phyloP scores from a whole-genome alignment of 2,113 vertebrate species.

The Pelodiscus sinensis region DNA sequence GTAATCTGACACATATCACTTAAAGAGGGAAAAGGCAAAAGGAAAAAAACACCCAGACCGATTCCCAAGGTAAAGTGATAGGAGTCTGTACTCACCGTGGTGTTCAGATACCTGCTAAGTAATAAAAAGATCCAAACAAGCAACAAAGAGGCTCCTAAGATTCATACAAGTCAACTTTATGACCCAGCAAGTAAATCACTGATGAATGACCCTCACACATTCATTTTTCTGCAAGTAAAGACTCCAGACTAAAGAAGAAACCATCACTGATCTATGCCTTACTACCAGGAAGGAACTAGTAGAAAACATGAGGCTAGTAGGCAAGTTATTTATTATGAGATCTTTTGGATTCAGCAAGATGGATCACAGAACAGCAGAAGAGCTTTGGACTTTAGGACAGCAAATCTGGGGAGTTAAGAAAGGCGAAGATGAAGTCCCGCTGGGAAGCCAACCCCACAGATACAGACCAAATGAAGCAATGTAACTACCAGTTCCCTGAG shows the following conservation, averaged over 20 bases:
- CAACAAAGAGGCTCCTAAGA: background rate
- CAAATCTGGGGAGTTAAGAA: background rate
- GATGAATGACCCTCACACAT: too few relatives aligned
- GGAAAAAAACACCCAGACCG: background rate
- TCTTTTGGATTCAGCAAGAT: background rate
- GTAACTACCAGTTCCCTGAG: too few relatives aligned
- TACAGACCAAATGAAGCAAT: too few relatives aligned
- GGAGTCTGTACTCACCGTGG: background rate
- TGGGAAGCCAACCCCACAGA: too few relatives aligned
- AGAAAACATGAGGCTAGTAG: slow-evolving; percentile 27
- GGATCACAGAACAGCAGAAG: background rate
- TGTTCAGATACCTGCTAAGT: background rate
- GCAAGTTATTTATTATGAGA: background rate
- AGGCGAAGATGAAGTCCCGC: background rate
- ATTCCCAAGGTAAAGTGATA: background rate
- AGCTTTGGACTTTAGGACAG: background rate
- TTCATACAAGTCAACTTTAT: background rate
- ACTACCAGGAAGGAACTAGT: slow-evolving; percentile 5
- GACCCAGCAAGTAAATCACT: background rate
- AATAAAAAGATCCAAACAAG: background rate
- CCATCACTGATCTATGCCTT: background rate
- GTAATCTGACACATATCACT: background rate
- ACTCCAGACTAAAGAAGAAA: background rate
- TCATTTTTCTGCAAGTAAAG: background rate
- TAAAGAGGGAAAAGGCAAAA: background rate